phyloP scores from a whole-genome alignment of 2,113 vertebrate genomes.

The Dolichallabes microphthalmus region DNA sequence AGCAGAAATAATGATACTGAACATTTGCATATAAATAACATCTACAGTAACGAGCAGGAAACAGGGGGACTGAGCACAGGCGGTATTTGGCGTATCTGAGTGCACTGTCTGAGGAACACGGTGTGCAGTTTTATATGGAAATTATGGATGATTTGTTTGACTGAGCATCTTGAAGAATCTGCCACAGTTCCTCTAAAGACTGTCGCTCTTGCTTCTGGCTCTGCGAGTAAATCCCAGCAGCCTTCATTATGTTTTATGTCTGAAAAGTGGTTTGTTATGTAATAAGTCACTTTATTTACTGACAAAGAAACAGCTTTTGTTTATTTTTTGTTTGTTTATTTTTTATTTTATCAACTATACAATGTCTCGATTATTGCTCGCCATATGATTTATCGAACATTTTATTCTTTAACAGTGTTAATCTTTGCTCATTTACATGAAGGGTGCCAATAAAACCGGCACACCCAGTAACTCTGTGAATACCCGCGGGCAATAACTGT shows the following conservation, averaged over 20 bases:
- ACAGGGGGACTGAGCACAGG: not conserved
- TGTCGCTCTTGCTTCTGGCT: not conserved
- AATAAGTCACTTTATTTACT: not conserved
- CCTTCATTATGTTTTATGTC: no score
- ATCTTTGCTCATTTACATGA: not conserved
- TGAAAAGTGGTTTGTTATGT: not conserved
- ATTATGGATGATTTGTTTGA: not conserved
- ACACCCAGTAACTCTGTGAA: not conserved
- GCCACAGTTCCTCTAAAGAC: not conserved
- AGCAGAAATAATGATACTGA: no score
- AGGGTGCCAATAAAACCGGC: not conserved
- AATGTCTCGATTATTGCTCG: not conserved
- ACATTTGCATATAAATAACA: not conserved
- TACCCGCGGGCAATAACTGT: not conserved
- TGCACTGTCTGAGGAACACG: not conserved
- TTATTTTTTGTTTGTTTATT: not conserved
- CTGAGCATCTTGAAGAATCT: no score
- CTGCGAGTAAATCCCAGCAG: not conserved
- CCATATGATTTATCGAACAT: not conserved
- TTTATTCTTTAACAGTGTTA: not conserved
- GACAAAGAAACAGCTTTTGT: no score
- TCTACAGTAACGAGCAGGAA: not conserved
- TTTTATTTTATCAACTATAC: not conserved
- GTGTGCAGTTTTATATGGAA: not conserved
- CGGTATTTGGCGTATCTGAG: no score